Evolutionary conservation across 2,888 invertebrate genomes (phyloP).

Genomic region (Scaptomyza reducta): DNA sequence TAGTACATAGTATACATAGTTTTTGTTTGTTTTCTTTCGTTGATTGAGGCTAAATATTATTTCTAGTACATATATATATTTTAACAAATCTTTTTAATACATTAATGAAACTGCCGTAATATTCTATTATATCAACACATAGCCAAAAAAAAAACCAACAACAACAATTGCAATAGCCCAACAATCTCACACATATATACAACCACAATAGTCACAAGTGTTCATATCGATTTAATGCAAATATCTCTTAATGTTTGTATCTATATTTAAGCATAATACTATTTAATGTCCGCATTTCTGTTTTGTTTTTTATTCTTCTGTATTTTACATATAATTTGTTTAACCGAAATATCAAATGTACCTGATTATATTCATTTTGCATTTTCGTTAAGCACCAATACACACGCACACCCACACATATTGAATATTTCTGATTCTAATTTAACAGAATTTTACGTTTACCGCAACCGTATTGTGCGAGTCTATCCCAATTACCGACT

Average conservation of each 20-base stretch:
- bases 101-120: slow-evolving; percentile 54
- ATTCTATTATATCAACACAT: slow-evolving; percentile 39
- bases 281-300: slow-evolving; percentile 56
- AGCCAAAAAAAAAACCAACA: slow-evolving; percentile 42
- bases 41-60: slow-evolving; percentile 73
- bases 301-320: slow-evolving; percentile 27
- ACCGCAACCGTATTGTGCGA: slow-evolving; percentile 50
- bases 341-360: slow-evolving; percentile 79
- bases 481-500: slow-evolving; percentile 60
- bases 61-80: slow-evolving; percentile 20
- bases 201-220: slow-evolving; percentile 74
- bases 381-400: slow-evolving; percentile 63
- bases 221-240: slow-evolving; percentile 66
- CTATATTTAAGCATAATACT: slow-evolving; percentile 42
- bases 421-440: slow-evolving; percentile 27
- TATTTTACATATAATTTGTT: slow-evolving; percentile 40
- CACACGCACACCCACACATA: slow-evolving; percentile 20
- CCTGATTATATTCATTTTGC: slow-evolving; percentile 80
- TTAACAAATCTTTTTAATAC: slow-evolving; percentile 27
- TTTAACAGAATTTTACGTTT: slow-evolving; percentile 32
- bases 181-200: slow-evolving; percentile 35
- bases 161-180: slow-evolving; percentile 68
- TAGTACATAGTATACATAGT: slow-evolving; percentile 16
- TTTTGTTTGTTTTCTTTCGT: slow-evolving; percentile 61
- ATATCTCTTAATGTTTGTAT: slow-evolving; percentile 51